A percentile compares a stretch with the other conserved stretches of the same genome.
Conservation (phyloP, 2,113 vertebrate genomes). For the Chionis minor region DNA sequence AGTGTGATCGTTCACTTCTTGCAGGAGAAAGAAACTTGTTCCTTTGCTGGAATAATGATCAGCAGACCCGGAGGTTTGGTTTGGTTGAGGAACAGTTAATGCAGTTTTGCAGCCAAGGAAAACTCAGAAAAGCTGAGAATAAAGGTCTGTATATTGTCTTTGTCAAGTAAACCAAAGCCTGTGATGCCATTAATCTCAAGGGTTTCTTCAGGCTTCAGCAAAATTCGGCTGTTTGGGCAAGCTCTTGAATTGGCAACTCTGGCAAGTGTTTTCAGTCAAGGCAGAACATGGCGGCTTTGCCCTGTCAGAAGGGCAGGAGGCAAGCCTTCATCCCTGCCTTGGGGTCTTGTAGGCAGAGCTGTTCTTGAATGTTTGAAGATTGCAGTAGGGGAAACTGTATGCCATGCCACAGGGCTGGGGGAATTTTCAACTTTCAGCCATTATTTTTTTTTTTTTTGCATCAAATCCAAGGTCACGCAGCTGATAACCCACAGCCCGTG, state of each 20-base stretch:
- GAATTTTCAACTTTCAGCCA: accelerated
- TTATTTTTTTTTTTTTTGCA: no score
- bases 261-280: background rate
- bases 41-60: background rate
- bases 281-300: background rate
- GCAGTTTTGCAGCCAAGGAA: background rate
- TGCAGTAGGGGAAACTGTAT: background rate
- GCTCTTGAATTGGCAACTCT: background rate
- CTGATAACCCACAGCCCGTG: background rate
- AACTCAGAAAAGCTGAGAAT: background rate
- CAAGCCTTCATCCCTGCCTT: background rate
- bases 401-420: accelerated
- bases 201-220: background rate
- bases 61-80: background rate
- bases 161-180: background rate
- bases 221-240: background rate
- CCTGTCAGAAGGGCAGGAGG: accelerated
- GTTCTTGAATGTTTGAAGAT: background rate
- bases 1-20: background rate
- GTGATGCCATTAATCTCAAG: background rate
- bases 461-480: accelerated
- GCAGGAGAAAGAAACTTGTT: background rate
- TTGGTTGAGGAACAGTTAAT: background rate
- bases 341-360: background rate
- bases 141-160: background rate